Evolutionary conservation across 2,888 invertebrate genomes (phyloP).

Genomic region (Tinea trinotella): DNA sequence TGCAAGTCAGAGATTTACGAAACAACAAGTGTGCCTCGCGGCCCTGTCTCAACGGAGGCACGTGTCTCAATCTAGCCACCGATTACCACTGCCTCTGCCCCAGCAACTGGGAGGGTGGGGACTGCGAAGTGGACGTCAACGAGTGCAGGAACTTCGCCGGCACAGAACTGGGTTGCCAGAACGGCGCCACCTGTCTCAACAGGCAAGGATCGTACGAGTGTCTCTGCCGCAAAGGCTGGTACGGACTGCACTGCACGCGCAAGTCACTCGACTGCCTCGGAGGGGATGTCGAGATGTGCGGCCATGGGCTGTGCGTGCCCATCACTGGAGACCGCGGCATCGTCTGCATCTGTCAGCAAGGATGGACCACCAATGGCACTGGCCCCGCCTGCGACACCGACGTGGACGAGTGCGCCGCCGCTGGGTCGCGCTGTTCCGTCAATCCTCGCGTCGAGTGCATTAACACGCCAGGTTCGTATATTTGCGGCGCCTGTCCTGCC

Average conservation of each 20-base stretch:
- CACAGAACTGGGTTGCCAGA: constrained; percentile 93
- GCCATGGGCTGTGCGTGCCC: constrained; percentile 87
- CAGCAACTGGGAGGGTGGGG: constrained; percentile 77
- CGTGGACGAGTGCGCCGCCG: constrained; percentile 87
- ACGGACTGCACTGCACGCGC: constrained; percentile 86
- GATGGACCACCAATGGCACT: constrained; percentile 84
- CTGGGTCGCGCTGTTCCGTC: constrained; percentile 80
- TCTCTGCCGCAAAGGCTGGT: constrained; percentile 82
- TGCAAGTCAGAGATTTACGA: constrained; percentile 48
- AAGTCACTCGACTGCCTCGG: constrained; percentile 81
- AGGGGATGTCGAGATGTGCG: constrained; percentile 85
- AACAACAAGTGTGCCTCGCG: constrained; percentile 78
- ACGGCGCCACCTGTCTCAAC: constrained; percentile 89
- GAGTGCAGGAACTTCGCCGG: constrained; percentile 87
- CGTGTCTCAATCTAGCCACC: constrained; percentile 80
- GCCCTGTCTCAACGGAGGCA: constrained; percentile 89
- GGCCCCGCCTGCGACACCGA: constrained; percentile 85
- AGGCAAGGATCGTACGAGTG: constrained; percentile 87
- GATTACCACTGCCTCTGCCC: constrained; percentile 84
- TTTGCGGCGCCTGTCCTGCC: constrained; percentile 89
- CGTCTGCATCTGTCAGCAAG: constrained; percentile 87
- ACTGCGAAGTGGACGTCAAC: constrained; percentile 86
- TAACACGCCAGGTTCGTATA: constrained; percentile 91
- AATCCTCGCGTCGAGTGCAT: constrained; percentile 88
- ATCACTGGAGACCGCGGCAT: constrained; percentile 76